Evolutionary conservation across 2,888 invertebrate species (phyloP).

Genomic region (Leptura quadrifasciata): DNA sequence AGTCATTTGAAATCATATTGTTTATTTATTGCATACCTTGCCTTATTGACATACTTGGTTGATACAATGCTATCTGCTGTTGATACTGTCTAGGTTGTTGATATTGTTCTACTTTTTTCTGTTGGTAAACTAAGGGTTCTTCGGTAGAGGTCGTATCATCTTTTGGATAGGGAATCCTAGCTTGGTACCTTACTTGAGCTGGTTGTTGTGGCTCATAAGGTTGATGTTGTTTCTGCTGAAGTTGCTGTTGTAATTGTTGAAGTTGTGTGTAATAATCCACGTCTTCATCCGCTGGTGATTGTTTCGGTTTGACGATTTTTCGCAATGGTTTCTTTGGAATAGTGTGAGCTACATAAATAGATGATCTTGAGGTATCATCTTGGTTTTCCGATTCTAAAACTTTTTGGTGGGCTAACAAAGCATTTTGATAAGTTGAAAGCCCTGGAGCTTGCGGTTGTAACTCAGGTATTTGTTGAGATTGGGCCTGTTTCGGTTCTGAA

Average conservation of each 20-base stretch:
- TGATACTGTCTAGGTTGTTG: constrained; percentile 52
- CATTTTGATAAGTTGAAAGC: constrained; percentile 41
- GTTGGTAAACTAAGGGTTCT: constrained; percentile 64
- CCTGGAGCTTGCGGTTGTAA: constrained; percentile 4
- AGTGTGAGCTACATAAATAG: constrained; percentile 39
- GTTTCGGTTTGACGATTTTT: constrained; percentile 36
- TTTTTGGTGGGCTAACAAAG: constrained; percentile 39
- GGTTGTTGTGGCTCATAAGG: constrained; percentile 58
- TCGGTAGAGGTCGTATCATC: constrained; percentile 16
- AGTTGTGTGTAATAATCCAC: constrained; percentile 30
- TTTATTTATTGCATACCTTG: constrained; percentile 17
- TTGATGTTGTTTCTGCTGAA: constrained; percentile 36
- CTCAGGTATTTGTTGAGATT: neutral
- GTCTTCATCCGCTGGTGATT: constrained; percentile 36
- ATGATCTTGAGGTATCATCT: constrained; percentile 32
- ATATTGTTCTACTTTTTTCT: constrained; percentile 38
- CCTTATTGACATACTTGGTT: neutral
- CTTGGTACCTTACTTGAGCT: constrained; percentile 57
- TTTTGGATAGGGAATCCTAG: constrained; percentile 50
- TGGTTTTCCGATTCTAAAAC: constrained; percentile 30
- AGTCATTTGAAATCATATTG: neutral
- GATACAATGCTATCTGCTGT: constrained; percentile 21
- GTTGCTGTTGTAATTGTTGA: constrained; percentile 35
- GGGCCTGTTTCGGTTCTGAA: constrained; percentile 19
- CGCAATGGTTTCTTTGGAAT: constrained; percentile 39